phyloP scores from a whole-genome alignment of 1,140 invertebrate species.

The Apocrypta bakeri region DNA sequence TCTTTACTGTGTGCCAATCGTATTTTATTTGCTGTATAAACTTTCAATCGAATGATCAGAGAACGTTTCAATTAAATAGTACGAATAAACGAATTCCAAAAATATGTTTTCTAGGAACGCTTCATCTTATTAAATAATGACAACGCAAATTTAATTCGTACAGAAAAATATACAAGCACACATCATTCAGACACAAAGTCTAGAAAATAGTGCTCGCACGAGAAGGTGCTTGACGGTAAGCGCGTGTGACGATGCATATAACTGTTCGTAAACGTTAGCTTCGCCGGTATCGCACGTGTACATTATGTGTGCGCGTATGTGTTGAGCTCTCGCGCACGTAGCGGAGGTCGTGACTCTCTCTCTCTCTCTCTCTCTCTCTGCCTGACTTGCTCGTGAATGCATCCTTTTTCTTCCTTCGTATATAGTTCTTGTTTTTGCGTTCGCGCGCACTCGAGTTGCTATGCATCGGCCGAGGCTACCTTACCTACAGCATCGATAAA shows the following conservation, averaged over 20 bases:
- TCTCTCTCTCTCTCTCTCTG: constrained; percentile 56
- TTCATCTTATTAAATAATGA: too few relatives aligned
- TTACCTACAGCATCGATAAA: constrained; percentile 64
- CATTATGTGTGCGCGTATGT: constrained; percentile 53
- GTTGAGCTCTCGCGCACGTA: constrained; percentile 56
- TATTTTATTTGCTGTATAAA: too few relatives aligned
- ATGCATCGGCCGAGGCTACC: constrained; percentile 47
- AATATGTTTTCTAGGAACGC: too few relatives aligned
- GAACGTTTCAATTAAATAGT: too few relatives aligned
- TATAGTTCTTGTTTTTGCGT: background rate
- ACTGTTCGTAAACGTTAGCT: constrained; percentile 63
- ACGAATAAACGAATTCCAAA: too few relatives aligned
- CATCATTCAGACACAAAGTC: background rate
- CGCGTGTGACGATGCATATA: constrained; percentile 60
- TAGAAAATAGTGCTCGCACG: constrained; percentile 37
- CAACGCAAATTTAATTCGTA: too few relatives aligned
- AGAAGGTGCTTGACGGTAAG: constrained; percentile 28
- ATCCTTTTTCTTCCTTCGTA: constrained; percentile 43
- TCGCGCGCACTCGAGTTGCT: background rate
- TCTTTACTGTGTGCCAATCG: too few relatives aligned
- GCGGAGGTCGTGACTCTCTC: constrained; percentile 61
- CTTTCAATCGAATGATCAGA: too few relatives aligned
- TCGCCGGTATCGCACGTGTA: constrained; percentile 52
- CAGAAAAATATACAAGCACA: background rate
- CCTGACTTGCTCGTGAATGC: constrained; percentile 51